These are phyloP conservation scores for Ennomos erosarius DNA, from an alignment of 2,888 invertebrate genomes.

Conservation along the genomic window DNA sequence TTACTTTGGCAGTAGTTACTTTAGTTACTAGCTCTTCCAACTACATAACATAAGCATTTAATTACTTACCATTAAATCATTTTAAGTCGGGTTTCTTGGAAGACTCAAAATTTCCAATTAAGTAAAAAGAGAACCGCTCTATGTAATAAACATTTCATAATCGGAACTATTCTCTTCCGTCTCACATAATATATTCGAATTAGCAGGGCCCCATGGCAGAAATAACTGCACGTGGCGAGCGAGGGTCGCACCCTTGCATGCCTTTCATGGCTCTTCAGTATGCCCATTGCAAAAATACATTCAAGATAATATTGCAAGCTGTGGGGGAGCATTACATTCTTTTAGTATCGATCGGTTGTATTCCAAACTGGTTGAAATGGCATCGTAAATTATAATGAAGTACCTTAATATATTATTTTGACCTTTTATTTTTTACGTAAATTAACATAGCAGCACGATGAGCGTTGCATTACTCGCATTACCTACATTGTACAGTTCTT, in stretches of 20 bases:
- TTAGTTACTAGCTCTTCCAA: too few species aligned
- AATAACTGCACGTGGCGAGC: constrained; percentile 64
- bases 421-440: too few species aligned
- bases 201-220: constrained; percentile 60
- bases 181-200: constrained; percentile 40
- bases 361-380: constrained; percentile 4
- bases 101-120: too few species aligned
- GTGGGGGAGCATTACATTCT: constrained; percentile 25
- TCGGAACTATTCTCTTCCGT: constrained; percentile 15
- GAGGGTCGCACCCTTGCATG: constrained; percentile 65
- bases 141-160: constrained; percentile 1
- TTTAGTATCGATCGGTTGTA: constrained; percentile 28
- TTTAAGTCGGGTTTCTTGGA: too few species aligned
- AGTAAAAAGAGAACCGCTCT: too few species aligned
- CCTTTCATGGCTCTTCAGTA: constrained; percentile 47
- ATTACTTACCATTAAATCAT: too few species aligned
- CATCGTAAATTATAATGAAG: not conserved
- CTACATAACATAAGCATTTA: too few species aligned
- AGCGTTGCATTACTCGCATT: too few species aligned
- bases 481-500: too few species aligned
- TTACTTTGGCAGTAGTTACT: too few species aligned
- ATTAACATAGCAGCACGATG: too few species aligned
- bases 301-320: constrained; percentile 41
- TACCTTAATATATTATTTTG: too few species aligned
- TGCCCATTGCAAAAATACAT: constrained; percentile 38